A percentile compares a stretch with the other conserved stretches of the same genome.
These are phyloP conservation scores for Stegodyphus dumicola DNA, from an alignment of 1,140 invertebrate genomes.

Conservation along the genomic window DNA sequence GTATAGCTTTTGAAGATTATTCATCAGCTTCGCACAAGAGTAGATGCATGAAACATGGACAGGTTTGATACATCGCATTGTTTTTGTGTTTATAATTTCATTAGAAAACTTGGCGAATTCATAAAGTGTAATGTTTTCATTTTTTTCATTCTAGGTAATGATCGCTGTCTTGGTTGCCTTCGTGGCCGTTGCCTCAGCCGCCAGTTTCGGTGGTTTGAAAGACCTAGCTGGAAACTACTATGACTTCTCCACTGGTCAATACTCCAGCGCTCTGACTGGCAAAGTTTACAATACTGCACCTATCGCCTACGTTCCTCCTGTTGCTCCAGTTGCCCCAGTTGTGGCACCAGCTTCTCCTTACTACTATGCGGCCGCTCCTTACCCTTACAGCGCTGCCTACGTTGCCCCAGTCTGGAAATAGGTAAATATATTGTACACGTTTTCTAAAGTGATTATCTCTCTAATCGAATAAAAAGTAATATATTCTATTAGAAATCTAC, in stretches of 20 bases:
- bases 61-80: no score
- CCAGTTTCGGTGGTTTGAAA: constrained; percentile 59
- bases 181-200: constrained; percentile 28
- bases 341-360: constrained; percentile 30
- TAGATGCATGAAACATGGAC: no score
- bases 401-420: constrained; percentile 36
- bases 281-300: constrained; percentile 64
- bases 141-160: constrained; percentile 16
- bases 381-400: constrained; percentile 17
- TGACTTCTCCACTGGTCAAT: constrained; percentile 64
- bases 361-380: neutral
- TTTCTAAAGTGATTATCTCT: neutral
- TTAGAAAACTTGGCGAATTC: no score
- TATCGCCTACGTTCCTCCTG: constrained; percentile 16
- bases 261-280: constrained; percentile 63
- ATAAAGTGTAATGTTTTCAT: no score
- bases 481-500: no score
- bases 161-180: constrained; percentile 47
- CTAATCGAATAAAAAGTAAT: neutral
- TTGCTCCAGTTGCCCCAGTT: constrained; percentile 27
- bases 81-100: no score
- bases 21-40: no score
- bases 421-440: neutral
- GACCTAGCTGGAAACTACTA: constrained; percentile 64
- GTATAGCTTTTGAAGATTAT: no score